A percentile compares a stretch with the other conserved stretches of the same genome.
Conservation (phyloP, 2,113 vertebrate genomes). For the Macroglossus sobrinus region DNA sequence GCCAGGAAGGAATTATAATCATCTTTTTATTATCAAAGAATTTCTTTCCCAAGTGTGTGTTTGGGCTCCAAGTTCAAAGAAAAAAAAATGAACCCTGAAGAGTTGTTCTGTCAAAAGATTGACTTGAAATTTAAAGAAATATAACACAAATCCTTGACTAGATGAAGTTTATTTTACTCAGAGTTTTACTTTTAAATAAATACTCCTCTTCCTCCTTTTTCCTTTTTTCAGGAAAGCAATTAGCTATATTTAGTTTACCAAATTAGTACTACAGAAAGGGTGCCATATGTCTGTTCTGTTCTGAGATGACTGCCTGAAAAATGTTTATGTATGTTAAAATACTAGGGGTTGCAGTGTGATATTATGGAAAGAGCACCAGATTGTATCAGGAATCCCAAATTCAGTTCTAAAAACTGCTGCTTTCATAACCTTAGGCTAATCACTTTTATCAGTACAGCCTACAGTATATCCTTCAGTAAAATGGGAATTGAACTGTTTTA, state of each 20-base stretch:
- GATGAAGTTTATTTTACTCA: conserved; percentile 37
- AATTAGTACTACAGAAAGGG: not conserved
- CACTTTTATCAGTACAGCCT: not conserved
- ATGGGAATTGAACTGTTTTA: not conserved
- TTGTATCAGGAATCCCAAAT: not conserved
- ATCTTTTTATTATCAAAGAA: not conserved
- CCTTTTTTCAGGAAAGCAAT: not conserved
- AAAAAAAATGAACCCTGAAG: conserved; percentile 11
- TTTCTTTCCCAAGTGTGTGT: not conserved
- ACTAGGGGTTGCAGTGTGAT: not conserved
- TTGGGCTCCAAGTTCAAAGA: not conserved
- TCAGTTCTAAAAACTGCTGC: not conserved
- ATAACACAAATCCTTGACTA: not conserved
- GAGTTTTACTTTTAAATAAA: conserved; percentile 11
- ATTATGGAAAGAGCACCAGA: not conserved
- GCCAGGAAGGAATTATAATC: not conserved
- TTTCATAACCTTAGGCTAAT: not conserved
- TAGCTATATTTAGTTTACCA: not conserved
- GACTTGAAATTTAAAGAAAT: not conserved
- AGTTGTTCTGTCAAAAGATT: conserved; percentile 6
- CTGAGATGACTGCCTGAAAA: conserved; percentile 16
- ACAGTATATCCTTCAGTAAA: conserved; percentile 11
- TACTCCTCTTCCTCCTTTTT: not conserved
- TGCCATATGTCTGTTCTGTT: not conserved
- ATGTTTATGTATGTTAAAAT: not conserved